phyloP scores from a whole-genome alignment of 2,888 invertebrate species.

The Lissonota sp. region DNA sequence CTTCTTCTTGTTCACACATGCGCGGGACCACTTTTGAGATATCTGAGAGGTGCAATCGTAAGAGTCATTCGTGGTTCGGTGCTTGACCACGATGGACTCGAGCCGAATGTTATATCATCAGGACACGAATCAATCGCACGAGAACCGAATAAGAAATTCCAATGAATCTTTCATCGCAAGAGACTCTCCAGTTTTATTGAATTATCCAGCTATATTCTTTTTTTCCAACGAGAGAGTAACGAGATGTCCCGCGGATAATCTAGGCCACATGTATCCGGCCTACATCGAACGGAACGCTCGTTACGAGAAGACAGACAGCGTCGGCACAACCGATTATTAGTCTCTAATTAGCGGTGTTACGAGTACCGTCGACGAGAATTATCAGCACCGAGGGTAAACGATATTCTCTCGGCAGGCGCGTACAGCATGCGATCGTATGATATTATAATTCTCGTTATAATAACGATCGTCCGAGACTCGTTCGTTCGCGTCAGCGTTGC shows the following conservation, averaged over 20 bases:
- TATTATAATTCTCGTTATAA: constrained; percentile 49
- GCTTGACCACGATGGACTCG: not conserved
- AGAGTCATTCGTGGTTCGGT: constrained; percentile 40
- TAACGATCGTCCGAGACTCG: constrained; percentile 45
- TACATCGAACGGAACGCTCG: constrained; percentile 52
- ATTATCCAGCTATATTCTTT: not conserved
- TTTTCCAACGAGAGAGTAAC: constrained; percentile 25
- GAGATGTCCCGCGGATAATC: constrained; percentile 36
- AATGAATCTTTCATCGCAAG: not conserved
- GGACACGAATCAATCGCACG: not conserved
- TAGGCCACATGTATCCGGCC: constrained; percentile 59
- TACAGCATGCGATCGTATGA: constrained; percentile 40
- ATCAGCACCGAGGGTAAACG: constrained; percentile 25
- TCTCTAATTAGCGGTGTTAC: constrained; percentile 60
- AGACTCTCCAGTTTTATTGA: too few relatives aligned
- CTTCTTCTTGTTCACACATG: constrained; percentile 34
- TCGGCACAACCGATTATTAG: constrained; percentile 57
- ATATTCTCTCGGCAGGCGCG: constrained; percentile 4
- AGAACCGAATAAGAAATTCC: not conserved
- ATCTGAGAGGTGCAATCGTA: constrained; percentile 6
- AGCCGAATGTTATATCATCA: not conserved
- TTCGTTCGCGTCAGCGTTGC: constrained; percentile 27
- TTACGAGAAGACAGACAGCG: constrained; percentile 46
- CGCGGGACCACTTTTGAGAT: constrained; percentile 35
- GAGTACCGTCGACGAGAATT: constrained; percentile 45